Conservation (phyloP, 2,797 vertebrate species). For the Sparus aurata region DNA sequence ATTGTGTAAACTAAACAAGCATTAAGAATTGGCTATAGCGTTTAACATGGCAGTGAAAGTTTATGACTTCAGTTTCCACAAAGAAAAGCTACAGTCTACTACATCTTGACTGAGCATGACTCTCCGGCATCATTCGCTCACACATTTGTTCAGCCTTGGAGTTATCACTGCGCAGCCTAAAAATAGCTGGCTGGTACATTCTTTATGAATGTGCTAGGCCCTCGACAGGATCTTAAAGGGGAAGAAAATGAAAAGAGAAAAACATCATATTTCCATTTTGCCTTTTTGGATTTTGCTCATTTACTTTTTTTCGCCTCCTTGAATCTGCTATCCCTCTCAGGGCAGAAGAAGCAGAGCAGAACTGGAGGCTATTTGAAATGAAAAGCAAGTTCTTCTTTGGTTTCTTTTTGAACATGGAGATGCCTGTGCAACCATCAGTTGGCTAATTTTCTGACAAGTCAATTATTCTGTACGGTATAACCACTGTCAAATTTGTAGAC, state of each 20-base stretch:
- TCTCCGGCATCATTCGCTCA: slow-evolving; percentile 47
- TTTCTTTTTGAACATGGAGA: slow-evolving; percentile 29
- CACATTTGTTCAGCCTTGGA: slow-evolving; percentile 49
- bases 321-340: slow-evolving; percentile 33
- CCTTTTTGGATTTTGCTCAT: slow-evolving; percentile 42
- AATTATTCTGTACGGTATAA: slow-evolving; percentile 22
- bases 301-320: slow-evolving; percentile 56
- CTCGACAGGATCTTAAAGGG: slow-evolving; percentile 48
- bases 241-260: slow-evolving; percentile 35
- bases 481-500: not conserved
- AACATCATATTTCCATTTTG: slow-evolving; percentile 71
- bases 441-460: not conserved
- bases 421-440: not conserved
- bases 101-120: slow-evolving; percentile 41
- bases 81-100: slow-evolving; percentile 45
- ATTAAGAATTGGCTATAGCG: slow-evolving; percentile 27
- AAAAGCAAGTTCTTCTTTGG: slow-evolving; percentile 24
- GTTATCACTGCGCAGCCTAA: slow-evolving; percentile 72
- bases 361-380: slow-evolving; percentile 28
- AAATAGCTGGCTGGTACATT: slow-evolving; percentile 81
- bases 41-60: slow-evolving; percentile 55
- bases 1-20: slow-evolving; percentile 33
- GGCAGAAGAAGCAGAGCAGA: slow-evolving; percentile 3
- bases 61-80: slow-evolving; percentile 54
- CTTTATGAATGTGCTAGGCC: slow-evolving; percentile 76